Evolutionary conservation across 2,797 vertebrate species (phyloP).

Genomic region (Squalus acanthias): DNA sequence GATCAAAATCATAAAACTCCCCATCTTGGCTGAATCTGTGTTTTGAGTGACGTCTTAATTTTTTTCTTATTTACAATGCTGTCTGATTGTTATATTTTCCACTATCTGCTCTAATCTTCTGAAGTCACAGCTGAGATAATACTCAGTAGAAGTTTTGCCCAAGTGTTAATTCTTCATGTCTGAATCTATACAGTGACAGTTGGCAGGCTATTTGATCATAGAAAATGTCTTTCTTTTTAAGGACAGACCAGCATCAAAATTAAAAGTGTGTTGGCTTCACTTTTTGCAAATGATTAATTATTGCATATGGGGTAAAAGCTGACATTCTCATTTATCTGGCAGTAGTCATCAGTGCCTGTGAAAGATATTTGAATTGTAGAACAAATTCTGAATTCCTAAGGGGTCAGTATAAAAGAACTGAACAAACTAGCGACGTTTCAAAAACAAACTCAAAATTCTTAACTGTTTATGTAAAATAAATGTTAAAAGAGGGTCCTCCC

Average conservation of each 20-base stretch:
- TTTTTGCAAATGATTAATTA: background rate
- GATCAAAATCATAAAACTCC: background rate
- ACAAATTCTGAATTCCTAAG: background rate
- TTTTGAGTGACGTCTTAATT: background rate
- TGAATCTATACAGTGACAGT: background rate
- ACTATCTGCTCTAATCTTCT: background rate
- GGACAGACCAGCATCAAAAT: background rate
- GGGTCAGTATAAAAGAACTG: background rate
- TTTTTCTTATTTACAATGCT: background rate
- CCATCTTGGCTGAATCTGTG: background rate
- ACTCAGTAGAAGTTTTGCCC: background rate
- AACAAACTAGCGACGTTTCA: background rate
- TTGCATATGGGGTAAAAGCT: background rate
- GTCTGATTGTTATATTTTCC: background rate
- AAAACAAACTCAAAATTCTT: slow-evolving; percentile 26
- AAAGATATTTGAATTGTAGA: background rate
- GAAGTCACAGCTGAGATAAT: background rate
- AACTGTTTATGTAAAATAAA: slow-evolving; percentile 19
- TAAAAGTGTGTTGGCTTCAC: background rate
- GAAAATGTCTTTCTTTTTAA: background rate
- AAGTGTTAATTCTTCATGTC: background rate
- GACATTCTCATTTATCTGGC: background rate
- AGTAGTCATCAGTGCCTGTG: background rate
- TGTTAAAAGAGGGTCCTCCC: slow-evolving; percentile 6
- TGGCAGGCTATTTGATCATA: background rate